Evolutionary conservation across 2,797 vertebrate species (phyloP), one percentile per base, ranked within the genome.

Genomic region (Rhynchotus rufescens): DNA sequence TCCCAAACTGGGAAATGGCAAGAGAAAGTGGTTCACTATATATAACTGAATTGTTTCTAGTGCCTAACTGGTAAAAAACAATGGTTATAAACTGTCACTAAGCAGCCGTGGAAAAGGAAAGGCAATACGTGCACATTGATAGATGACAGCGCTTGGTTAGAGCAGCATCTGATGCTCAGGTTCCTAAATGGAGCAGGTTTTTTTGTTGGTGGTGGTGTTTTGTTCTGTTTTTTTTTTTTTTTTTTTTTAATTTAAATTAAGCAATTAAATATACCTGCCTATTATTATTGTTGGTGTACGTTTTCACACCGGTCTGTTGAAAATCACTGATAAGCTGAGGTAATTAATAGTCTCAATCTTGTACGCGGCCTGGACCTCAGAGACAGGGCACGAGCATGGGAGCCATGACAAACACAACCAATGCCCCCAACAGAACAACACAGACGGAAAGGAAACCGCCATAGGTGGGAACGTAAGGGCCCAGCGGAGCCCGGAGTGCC

Each of bases 401-500:
- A 92, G 72, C 86, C 86, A 88, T 90, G 54, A 93, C 68, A 94
- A 90, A 80, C 80, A 77, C 72, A 88, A 88, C 66, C 73, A 90
- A 32, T 36, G 54, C 65, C 80, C 26, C 49, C 25, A 52, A 75
- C 68, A 92, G 93, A 93, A 88, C 52, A 45, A 84, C 83, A 78
- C 80, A 89, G 62, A 38, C 71, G 45, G 45, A 47, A 21, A 80
- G 94, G 67, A 73, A 17, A 8, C 1, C 59, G 72, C 80, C 73
- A 73, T 83, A 89, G 51, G 64, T 76, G 66, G 73, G 92, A 73
- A 93, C 82, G 77, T 68, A 93, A 90, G 95, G 86, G 62, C 91
- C 85, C 66, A 92, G 56, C 17, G 71, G 30, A 94, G 52, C 89
- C 59, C 44, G 84, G 84, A 91, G 25, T 93, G 91, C 93, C 73